Evolutionary conservation across 35 echinoderm and acorn worm species (phyloP), one percentile per base, ranked within the genome.

Genomic region (Nesometra sesokonis): DNA sequence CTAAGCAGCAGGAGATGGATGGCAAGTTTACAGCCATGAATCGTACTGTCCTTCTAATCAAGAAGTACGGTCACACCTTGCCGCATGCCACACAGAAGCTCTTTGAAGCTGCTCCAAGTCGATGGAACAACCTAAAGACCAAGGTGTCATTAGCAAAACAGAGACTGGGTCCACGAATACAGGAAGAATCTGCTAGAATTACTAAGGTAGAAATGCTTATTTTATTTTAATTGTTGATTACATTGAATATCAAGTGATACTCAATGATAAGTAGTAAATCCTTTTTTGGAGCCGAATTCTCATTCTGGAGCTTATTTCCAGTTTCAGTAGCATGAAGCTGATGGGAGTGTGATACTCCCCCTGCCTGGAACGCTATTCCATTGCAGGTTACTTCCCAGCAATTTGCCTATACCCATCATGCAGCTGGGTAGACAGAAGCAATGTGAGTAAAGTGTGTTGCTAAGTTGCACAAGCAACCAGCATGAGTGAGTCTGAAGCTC

Each of bases 121-220:
- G 95, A 29, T 98, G 95, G 95, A 98, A 93, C 76, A 98, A 98
- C 33, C 95, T 98, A n/a, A 98, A 98, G 85, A 98, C 95, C 27
- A 98, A 98, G 80, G 95, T 98, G 79, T 98, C 95, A 0, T 57
- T 98, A 17, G 95, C 95, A 17, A 98, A 98, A 40, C 95, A 98
- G 84, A 35, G 95, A 47, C 89, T 98, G 29, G 95, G 95, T 35
- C 95, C 95, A 17, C 57, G 95, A 35, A 98, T 98, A 19, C 95
- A 98, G 38, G 95, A 94, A 39, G 95, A 98, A 67, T 93, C 95
- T 78, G 95, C 92, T 46, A 93, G 95, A 31, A 98, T 98, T 11
- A 98, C 95, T 33, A 98, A 98, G 92, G 95, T 98, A 87, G n/a
- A n/a, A n/a, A n/a, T 40, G 80, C 11, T 38, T 3, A 34, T 31